Conservation (phyloP, 2,888 invertebrate genomes). For the Helobdella robusta region DNA sequence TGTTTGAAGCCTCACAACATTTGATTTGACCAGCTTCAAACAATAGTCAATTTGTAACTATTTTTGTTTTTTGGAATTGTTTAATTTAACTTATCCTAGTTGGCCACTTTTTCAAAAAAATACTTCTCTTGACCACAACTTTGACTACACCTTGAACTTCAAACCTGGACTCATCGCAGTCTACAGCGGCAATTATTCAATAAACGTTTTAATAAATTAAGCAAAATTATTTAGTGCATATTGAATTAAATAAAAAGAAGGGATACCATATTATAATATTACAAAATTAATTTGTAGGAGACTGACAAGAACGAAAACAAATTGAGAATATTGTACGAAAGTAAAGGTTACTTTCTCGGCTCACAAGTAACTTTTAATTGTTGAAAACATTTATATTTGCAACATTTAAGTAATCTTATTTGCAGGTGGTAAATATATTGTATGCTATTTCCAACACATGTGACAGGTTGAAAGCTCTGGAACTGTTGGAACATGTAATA, state of each 20-base stretch:
- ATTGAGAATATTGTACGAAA: constrained; percentile 44
- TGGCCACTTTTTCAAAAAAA: too few relatives aligned
- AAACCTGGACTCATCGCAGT: too few relatives aligned
- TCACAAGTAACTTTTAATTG: constrained; percentile 38
- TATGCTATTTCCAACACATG: constrained; percentile 42
- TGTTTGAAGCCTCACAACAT: too few relatives aligned
- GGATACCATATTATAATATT: background rate
- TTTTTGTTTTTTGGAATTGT: too few relatives aligned
- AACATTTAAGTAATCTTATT: constrained; percentile 19
- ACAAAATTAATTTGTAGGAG: constrained; percentile 39
- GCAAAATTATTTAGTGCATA: too few relatives aligned
- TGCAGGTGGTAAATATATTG: constrained; percentile 44
- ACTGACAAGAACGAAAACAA: constrained; percentile 43
- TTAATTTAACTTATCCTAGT: too few relatives aligned
- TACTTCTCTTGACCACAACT: too few relatives aligned
- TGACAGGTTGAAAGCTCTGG: constrained; percentile 45
- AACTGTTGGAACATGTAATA: constrained; percentile 45
- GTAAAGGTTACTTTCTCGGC: constrained; percentile 44
- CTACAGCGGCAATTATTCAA: too few relatives aligned
- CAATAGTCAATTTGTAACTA: too few relatives aligned
- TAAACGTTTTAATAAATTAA: too few relatives aligned
- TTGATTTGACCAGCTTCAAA: too few relatives aligned
- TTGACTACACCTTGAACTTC: too few relatives aligned
- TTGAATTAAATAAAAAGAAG: background rate
- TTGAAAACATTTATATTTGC: background rate